Conservation (phyloP, 2,113 vertebrate genomes). For the Micromys minutus region DNA sequence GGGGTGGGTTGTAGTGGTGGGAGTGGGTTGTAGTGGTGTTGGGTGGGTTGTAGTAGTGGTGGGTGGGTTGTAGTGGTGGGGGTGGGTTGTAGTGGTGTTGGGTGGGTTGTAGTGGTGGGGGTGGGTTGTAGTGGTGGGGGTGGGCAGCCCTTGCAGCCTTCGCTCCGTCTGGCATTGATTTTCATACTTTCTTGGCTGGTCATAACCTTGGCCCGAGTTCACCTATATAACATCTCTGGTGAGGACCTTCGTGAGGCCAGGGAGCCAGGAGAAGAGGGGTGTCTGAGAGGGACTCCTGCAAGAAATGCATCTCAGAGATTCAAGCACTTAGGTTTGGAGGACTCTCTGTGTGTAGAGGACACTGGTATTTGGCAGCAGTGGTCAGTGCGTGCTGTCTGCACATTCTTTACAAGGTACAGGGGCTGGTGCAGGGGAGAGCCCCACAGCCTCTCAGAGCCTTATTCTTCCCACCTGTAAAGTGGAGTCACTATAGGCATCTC, state of each 20-base stretch:
- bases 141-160: neutral
- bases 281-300: neutral
- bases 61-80: no score
- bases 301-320: neutral
- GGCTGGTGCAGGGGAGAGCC: neutral
- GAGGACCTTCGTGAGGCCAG: neutral
- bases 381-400: neutral
- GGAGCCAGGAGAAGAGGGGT: neutral
- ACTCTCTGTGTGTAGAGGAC: neutral
- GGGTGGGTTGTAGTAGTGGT: no score
- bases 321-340: rapidly evolving
- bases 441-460: neutral
- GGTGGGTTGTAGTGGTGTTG: no score
- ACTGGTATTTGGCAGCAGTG: neutral
- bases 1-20: no score
- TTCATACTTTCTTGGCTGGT: neutral
- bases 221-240: neutral
- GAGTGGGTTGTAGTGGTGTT: no score
- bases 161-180: neutral
- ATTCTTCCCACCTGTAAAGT: neutral
- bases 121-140: neutral
- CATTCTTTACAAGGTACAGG: neutral
- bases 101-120: neutral
- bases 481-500: neutral
- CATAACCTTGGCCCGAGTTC: neutral